phyloP scores from a whole-genome alignment of 2,113 vertebrate genomes.

The Chaetorhynchus papuensis region DNA sequence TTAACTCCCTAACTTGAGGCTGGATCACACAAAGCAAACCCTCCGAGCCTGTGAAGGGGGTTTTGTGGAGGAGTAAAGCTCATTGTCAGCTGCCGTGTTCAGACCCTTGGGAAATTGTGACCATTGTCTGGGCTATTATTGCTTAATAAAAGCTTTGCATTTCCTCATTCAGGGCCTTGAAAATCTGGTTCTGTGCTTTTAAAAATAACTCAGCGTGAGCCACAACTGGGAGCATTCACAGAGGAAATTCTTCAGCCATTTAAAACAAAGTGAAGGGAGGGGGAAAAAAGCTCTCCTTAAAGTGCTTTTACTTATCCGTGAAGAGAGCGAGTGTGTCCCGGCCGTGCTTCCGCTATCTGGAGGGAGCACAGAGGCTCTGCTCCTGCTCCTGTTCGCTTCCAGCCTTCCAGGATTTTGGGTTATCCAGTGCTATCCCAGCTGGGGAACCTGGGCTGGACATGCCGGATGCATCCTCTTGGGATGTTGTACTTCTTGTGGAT shows the following conservation, averaged over 20 bases:
- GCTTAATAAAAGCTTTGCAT: conserved; percentile 53
- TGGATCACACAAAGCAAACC: conserved; percentile 21
- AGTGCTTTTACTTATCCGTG: background rate
- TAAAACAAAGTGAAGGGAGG: conserved; percentile 25
- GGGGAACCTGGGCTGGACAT: background rate
- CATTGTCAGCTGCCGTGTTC: conserved; percentile 33
- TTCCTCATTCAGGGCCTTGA: conserved; percentile 37
- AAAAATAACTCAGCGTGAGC: conserved; percentile 44
- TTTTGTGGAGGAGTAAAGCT: conserved; percentile 53
- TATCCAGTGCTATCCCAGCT: background rate
- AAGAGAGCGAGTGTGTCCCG: background rate
- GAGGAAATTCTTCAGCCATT: conserved; percentile 41
- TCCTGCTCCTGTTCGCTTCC: background rate
- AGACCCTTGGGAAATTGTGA: conserved; percentile 52
- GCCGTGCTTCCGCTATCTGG: rapidly evolving
- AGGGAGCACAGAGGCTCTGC: background rate
- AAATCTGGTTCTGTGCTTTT: conserved; percentile 39
- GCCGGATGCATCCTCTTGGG: background rate
- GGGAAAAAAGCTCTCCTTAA: background rate
- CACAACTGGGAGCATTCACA: conserved; percentile 22
- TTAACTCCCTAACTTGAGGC: conserved; percentile 20
- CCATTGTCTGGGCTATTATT: conserved; percentile 52
- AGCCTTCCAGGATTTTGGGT: background rate
- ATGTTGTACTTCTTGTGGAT: background rate
- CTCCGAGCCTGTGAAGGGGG: background rate